Evolutionary conservation across 2,797 vertebrate genomes (phyloP), one percentile per base, ranked within the genome.

Genomic region (Rhinatrema bivittatum): DNA sequence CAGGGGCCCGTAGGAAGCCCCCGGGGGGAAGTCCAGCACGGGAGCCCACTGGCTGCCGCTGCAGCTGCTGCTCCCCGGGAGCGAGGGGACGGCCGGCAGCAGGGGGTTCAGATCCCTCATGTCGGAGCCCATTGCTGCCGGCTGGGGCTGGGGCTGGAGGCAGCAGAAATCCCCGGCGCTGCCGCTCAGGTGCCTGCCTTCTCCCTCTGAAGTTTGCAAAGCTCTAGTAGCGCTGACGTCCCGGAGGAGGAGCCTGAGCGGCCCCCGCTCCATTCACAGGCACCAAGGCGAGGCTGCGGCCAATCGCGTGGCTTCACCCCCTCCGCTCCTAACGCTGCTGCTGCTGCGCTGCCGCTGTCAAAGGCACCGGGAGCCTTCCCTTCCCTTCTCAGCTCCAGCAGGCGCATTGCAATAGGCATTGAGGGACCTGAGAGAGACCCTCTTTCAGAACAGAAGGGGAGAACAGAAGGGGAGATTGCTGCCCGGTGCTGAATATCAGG

Each of bases 21-120:
- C 74, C 4, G 91, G 85, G 25, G 94, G 88, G 9, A 91, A 84
- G 68, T 91, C 89, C 36, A 89, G 76, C 13, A 91, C 78, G 1
- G 71, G 68, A 5, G 87, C 88, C 94, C 93, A 98, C 75, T 94
- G 94, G 11, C 90, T 88, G 23, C 87, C 85, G 53, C 85, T n/a
- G n/a, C 94, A 93, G 64, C 74, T 81, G 5, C 85, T 82, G 41
- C 73, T 77, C n/a, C n/a, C n/a, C n/a, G n/a, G n/a, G n/a, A n/a
- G n/a, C n/a, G n/a, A n/a, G n/a, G n/a, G n/a, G n/a, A n/a, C n/a
- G 0, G 88, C 76, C 2, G 93, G 90, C 46, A 98, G 76, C 47
- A 97, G 76, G 28, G 90, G 81, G 72, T 93, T 93, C 59, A 96
- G 82, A 44, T 98, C 95, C 55, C 90, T 82, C 44, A 93, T 68